Evolutionary conservation across 2,113 vertebrate species (phyloP), one percentile per base, ranked within the genome.

Genomic region (Cebus imitator): DNA sequence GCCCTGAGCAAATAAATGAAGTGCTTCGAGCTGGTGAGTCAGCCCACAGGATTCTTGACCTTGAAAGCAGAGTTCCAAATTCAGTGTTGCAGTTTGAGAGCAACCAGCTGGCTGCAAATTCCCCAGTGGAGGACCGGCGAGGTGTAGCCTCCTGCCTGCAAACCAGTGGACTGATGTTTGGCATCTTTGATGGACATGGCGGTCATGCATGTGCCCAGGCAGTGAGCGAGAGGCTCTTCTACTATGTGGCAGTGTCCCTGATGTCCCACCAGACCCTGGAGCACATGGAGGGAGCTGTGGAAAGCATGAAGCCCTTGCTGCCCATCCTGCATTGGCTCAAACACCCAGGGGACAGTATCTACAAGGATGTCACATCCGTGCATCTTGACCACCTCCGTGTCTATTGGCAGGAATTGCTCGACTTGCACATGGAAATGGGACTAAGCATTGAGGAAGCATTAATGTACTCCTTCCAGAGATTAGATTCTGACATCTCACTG

Each of bases 361-460:
- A 99, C 93, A 99, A 97, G 0, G 99, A 99, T 83, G 98, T 99
- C 27, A 98, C 99, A 0, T 99, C 99, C 0, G 98, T 99, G 1
- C 99, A 99, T 58, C 98, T 99, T 8, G 98, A 99, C 52, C 99
- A 99, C 96, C 99, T 99, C 48, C 98, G 99, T 0, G 99, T 99
- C 57, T 99, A 99, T 98, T 99, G 99, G 99, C 99, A 99, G 90
- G 99, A 99, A 68, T 96, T 99, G 78, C 98, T 99, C 83, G 99
- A 99, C 57, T 98, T 99, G 48, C 99, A 99, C 32, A 93, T 99
- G 0, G 99, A 98, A 55, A 97, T 90, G 16, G 99, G 99, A 9
- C 98, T 99, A 97, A 99, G 98, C 40, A 98, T 98, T 23, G 93
- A 97, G 35, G 99, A 99, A 80, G 99, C 99, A 40, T 96, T 99